Conservation (phyloP, 2,113 vertebrate species). For the Carlito syrichta region DNA sequence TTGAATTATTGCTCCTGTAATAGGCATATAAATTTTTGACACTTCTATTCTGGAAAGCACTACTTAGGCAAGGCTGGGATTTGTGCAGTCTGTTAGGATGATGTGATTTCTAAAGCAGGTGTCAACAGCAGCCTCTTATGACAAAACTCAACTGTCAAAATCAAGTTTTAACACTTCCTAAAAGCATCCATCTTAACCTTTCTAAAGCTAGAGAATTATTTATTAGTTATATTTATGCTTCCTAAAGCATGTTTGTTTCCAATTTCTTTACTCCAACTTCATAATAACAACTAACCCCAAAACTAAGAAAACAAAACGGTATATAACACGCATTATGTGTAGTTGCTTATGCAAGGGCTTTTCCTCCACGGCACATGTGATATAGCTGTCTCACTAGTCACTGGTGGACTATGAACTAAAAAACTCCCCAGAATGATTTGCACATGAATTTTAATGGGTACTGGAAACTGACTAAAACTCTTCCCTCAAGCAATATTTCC, state of each 20-base stretch:
- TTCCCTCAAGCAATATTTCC: neutral
- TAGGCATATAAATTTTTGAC: neutral
- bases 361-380: accelerated
- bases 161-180: neutral
- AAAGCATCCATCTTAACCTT: neutral
- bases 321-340: neutral
- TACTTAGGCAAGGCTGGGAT: neutral
- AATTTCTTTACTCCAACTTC: neutral
- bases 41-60: neutral
- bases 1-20: neutral
- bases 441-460: constrained; percentile 45
- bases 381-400: neutral
- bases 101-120: neutral
- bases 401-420: neutral
- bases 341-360: too few relatives aligned
- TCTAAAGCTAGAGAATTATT: neutral
- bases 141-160: neutral
- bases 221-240: neutral
- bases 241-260: neutral
- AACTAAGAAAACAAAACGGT: neutral
- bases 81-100: neutral
- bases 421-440: neutral
- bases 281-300: neutral
- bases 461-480: neutral
- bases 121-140: neutral